These are phyloP conservation scores for Caenorhabditis tropicalis DNA, from an alignment of 1,140 invertebrate genomes.

Conservation along the genomic window DNA sequence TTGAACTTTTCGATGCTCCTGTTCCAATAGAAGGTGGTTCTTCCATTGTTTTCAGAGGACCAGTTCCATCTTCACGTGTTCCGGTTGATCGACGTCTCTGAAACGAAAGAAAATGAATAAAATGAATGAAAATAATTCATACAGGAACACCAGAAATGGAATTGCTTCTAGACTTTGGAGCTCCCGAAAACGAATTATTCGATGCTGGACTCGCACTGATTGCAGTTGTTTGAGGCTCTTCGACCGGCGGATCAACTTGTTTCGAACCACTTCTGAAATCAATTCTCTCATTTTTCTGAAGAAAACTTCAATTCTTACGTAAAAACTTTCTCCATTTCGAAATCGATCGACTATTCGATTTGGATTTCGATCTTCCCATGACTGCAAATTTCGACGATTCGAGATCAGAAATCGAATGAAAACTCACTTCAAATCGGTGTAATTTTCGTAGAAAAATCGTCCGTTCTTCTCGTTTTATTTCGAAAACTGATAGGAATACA, in stretches of 20 bases:
- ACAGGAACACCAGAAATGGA: no score
- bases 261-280: neutral
- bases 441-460: neutral
- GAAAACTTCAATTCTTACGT: neutral
- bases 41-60: neutral
- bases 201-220: neutral
- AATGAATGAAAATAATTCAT: no score
- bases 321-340: constrained; percentile 28
- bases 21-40: neutral
- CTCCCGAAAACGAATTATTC: neutral
- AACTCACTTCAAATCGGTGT: constrained; percentile 18
- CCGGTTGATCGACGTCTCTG: neutral
- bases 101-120: neutral
- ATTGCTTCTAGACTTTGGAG: neutral
- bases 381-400: neutral
- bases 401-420: neutral
- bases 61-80: neutral
- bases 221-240: constrained; percentile 23
- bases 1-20: neutral
- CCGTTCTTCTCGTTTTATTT: neutral
- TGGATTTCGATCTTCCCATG: constrained; percentile 36
- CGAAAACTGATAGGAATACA: no score
- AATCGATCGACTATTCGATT: constrained; percentile 25
- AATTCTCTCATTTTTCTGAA: neutral
- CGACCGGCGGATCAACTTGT: neutral